Percentiles rank a stretch among this genome's conserved stretches.
These are phyloP conservation scores for Coranthus polyacanthus DNA, from an alignment of 2,797 vertebrate genomes.

Conservation along the genomic window DNA sequence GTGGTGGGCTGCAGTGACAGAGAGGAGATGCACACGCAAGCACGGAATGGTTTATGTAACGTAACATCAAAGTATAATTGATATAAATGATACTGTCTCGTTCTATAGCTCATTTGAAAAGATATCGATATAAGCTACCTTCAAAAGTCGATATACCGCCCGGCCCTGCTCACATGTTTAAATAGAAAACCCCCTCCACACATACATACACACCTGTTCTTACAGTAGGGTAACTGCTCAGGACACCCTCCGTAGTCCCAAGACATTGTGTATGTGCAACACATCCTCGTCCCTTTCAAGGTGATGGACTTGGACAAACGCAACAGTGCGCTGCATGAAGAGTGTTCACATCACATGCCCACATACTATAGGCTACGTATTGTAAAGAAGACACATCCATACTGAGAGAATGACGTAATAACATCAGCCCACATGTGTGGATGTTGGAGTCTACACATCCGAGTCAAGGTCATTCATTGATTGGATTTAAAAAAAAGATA, in stretches of 20 bases:
- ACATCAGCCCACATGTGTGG: constrained; percentile 72
- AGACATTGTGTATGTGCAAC: constrained; percentile 19
- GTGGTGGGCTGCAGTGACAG: too few species aligned
- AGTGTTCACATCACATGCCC: constrained; percentile 1
- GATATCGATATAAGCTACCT: too few species aligned
- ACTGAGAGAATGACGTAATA: constrained; percentile 64
- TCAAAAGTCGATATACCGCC: too few species aligned
- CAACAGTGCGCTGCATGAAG: constrained; percentile 28
- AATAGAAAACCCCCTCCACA: too few species aligned
- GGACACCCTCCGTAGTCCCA: constrained; percentile 22
- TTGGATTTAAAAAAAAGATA: constrained; percentile 34
- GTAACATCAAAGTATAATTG: too few species aligned
- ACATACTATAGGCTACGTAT: constrained; percentile 21
- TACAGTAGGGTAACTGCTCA: constrained; percentile 23
- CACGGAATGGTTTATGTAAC: too few species aligned
- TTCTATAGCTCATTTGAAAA: too few species aligned
- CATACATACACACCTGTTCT: constrained; percentile 14
- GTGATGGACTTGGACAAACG: constrained; percentile 20
- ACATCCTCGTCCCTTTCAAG: constrained; percentile 22
- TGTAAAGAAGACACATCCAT: constrained; percentile 39
- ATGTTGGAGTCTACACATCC: constrained; percentile 38
- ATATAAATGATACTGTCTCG: too few species aligned
- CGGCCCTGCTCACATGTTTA: too few species aligned
- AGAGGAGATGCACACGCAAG: too few species aligned
- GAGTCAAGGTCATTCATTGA: constrained; percentile 84